Base-by-base conservation (phyloP, 2,113 vertebrate species). In the Mustela lutreola region DNA sequence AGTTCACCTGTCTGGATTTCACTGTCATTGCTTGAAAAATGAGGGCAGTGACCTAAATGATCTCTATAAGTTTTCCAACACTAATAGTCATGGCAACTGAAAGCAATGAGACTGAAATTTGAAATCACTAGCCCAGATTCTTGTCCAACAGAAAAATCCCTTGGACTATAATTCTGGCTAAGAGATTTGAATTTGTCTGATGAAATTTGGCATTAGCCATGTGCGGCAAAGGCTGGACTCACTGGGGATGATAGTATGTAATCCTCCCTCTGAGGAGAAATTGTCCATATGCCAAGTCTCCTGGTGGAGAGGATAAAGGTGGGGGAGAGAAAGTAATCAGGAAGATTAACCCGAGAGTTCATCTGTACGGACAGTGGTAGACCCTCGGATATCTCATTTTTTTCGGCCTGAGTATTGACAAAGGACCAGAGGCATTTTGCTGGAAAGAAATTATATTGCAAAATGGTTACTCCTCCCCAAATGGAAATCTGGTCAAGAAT, bases 401-500 rank as follows among this genome's bases (percentile, higher is more conserved):
- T 67, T 48, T 45, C 7, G 1, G 1, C 75, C 78, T 89, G 91
- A 98, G 97, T 97, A 98, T 95, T 98, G 98, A 98, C 33, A 94
- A 97, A 94, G 95, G 95, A 97, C 0, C 0, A 95, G 90, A 98
- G 60, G 87, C 91, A 45, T 96, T 98, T 96, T 98, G 67, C 95
- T 97, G 96, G 70, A 93, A 85, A 82, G 58, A 97, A 95, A 98
- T 97, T 96, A 94, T 81, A 97, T 88, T 97, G 89, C 82, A 97
- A 98, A 98, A 60, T 53, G 63, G 91, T 42, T 95, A 63, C 45
- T 95, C 89, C 39, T 63, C 0, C 7, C n/a, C 91, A 96, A 89
- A 50, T 95, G 96, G 82, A 97, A 95, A 73, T 0, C 0, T 96
- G 96, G 58, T 75, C 78, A 56, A 76, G 71, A 95, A 58, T 82